Conservation (phyloP, 2,113 vertebrate species). For the Clarias gariepinus region DNA sequence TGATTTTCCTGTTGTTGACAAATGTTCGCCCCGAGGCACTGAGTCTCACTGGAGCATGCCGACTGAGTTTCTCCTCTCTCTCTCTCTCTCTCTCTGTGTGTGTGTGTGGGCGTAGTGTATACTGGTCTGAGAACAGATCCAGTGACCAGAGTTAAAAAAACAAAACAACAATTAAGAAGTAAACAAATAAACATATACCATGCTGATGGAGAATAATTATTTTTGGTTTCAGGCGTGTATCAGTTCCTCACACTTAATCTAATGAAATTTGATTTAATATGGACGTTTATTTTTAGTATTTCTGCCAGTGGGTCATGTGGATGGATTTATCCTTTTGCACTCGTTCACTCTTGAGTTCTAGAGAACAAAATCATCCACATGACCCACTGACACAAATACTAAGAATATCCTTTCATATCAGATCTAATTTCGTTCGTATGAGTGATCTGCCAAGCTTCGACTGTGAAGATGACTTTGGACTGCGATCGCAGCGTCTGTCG, state of each 20-base stretch:
- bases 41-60: neutral
- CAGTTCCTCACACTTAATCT: neutral
- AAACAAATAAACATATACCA: neutral
- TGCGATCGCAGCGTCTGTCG: no score
- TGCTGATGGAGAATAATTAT: neutral
- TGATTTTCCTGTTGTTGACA: slow-evolving; percentile 14
- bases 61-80: neutral
- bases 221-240: neutral
- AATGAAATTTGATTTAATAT: no score
- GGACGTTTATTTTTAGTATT: no score
- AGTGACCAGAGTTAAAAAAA: neutral
- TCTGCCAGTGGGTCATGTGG: no score
- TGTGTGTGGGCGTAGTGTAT: neutral
- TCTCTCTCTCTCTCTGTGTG: neutral
- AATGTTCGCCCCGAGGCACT: slow-evolving; percentile 13
- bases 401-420: neutral
- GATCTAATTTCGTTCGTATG: neutral
- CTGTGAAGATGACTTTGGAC: no score
- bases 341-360: neutral
- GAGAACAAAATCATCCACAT: neutral
- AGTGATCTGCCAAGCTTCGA: neutral
- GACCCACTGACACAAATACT: neutral
- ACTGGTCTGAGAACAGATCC: neutral
- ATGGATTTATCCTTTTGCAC: no score
- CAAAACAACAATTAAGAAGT: neutral